phyloP scores from a whole-genome alignment of 2,888 invertebrate genomes.

The Eupithecia inturbata region DNA sequence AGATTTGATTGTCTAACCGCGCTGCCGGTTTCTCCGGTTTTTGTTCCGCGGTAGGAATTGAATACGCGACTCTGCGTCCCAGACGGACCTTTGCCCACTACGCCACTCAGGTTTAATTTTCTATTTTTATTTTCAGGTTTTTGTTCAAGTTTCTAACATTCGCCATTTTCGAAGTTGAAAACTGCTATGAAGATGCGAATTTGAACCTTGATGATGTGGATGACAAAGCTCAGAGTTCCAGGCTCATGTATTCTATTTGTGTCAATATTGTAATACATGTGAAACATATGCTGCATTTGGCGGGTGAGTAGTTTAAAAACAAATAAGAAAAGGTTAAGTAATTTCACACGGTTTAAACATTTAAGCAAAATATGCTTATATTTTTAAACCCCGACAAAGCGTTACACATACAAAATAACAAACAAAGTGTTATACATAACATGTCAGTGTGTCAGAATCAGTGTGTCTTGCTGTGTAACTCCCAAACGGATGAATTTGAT shows the following conservation, averaged over 20 bases:
- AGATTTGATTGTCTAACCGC: too few relatives aligned
- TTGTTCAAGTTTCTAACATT: conserved; percentile 87
- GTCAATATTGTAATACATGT: conserved; percentile 77
- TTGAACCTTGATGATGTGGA: conserved; percentile 41
- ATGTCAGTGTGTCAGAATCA: too few relatives aligned
- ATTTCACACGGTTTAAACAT: background rate
- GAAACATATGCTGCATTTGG: conserved; percentile 80
- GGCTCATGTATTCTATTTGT: conserved; percentile 70
- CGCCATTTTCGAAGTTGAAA: conserved; percentile 72
- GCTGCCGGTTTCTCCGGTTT: too few relatives aligned
- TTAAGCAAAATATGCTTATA: too few relatives aligned
- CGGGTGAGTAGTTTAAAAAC: conserved; percentile 58
- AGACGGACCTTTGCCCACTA: background rate
- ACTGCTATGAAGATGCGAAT: conserved; percentile 63
- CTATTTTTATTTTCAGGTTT: conserved; percentile 50
- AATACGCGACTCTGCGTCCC: too few relatives aligned
- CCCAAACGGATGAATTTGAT: background rate
- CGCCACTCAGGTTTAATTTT: background rate
- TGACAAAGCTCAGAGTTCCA: conserved; percentile 58
- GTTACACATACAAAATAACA: too few relatives aligned
- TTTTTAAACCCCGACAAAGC: background rate
- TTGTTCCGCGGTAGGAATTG: too few relatives aligned
- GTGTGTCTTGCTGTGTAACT: background rate
- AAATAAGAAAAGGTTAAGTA: background rate
- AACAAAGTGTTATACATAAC: too few relatives aligned